Evolutionary conservation across 92 coral and sea anemone species (phyloP), one percentile per base, ranked within the genome.

Genomic region (Scolanthus callimorphus): DNA sequence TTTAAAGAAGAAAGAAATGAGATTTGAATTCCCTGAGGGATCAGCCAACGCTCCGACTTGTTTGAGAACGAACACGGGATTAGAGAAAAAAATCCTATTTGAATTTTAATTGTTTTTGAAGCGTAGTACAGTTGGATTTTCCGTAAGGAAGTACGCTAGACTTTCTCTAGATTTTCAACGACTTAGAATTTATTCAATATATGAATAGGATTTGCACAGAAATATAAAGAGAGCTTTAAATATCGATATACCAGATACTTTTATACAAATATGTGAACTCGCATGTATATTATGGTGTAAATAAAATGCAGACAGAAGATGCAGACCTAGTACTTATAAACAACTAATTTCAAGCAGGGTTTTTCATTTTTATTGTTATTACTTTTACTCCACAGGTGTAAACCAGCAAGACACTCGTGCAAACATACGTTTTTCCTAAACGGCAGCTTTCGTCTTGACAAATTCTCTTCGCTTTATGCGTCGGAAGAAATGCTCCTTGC

Each of bases 61-160:
- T n/a, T n/a, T n/a, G n/a, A n/a, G n/a, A n/a, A n/a, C n/a, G n/a
- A n/a, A n/a, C n/a, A n/a, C n/a, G n/a, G n/a, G n/a, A n/a, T n/a
- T n/a, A n/a, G n/a, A n/a, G n/a, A n/a, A n/a, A n/a, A n/a, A 68
- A 59, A 68, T 44, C 43, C 56, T 41, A 59, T 21, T 4, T 6
- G 22, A 20, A 19, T 46, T 19, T 20, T 10, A 21, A 19, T 19
- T 9, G 52, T 9, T 9, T 6, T 6, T 34, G 41, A 34, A 34
- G 15, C 41, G 15, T 34, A 34, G 8, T 34, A n/a, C 41, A 25
- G 13, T 9, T n/a, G 20, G 51, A 26, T 34, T 59, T 34, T 59
- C 39, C 22, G 17, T 20, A 22, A 30, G 8, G 31, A 39, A 59
- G 17, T 59, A 59, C 15, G 41, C 6, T 34, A 34, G 15, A 34